A percentile compares a stretch with the other conserved stretches of the same genome.
These are phyloP conservation scores for Dascyllus trimaculatus DNA, from an alignment of 2,113 vertebrate genomes.

Conservation along the genomic window DNA sequence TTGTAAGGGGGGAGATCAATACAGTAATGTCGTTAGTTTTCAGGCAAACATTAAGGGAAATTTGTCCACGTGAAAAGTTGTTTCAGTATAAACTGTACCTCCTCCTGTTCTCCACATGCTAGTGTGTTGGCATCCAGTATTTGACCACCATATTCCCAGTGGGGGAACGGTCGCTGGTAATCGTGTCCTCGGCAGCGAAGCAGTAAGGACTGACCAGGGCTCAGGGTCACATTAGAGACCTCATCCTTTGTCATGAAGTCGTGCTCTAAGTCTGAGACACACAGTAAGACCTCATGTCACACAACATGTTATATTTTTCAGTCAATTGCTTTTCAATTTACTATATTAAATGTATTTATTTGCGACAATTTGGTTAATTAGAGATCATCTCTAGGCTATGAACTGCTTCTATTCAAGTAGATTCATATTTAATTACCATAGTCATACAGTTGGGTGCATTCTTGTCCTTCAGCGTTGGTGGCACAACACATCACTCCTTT, in stretches of 20 bases:
- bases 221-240: constrained; percentile 52
- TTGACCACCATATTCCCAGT: constrained; percentile 49
- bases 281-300: background rate
- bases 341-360: background rate
- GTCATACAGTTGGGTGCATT: constrained; percentile 76
- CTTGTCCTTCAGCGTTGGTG: constrained; percentile 67
- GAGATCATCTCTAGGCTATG: background rate
- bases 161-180: rapidly evolving
- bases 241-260: background rate
- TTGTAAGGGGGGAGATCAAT: background rate
- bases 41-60: background rate
- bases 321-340: background rate
- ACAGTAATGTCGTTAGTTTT: background rate
- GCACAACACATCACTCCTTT: constrained; percentile 78
- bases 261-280: constrained; percentile 57
- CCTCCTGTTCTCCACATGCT: rapidly evolving
- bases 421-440: constrained; percentile 72
- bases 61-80: background rate
- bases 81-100: constrained; percentile 38
- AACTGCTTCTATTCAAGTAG: no score
- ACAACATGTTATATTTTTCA: background rate
- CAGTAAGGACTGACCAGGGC: constrained; percentile 68
- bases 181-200: constrained; percentile 64
- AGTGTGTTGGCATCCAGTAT: rapidly evolving
- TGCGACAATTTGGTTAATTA: background rate